Evolutionary conservation across 2,797 vertebrate genomes (phyloP).

Genomic region (Melanotaenia trifasciata): DNA sequence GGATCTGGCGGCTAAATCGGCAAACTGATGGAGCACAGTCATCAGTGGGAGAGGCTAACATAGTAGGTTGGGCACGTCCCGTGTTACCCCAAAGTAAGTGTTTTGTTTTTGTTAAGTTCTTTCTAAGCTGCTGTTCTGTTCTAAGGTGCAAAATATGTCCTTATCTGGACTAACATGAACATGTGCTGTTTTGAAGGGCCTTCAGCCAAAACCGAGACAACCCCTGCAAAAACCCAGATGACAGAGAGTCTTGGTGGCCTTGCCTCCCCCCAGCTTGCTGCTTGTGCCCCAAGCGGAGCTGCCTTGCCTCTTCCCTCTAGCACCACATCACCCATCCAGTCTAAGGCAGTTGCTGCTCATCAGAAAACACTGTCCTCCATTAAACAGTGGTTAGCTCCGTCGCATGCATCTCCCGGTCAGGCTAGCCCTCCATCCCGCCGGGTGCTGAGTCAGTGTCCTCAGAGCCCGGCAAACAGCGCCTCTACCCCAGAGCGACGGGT

Average conservation of each 20-base stretch:
- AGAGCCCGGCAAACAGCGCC: conserved; percentile 63
- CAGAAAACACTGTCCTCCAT: conserved; percentile 82
- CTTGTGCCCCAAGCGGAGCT: conserved; percentile 87
- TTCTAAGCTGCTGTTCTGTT: not conserved
- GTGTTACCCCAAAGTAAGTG: conserved; percentile 71
- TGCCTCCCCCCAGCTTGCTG: conserved; percentile 86
- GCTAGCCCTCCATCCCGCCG: conserved; percentile 73
- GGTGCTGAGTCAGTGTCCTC: conserved; percentile 83
- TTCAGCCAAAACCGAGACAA: conserved; percentile 61
- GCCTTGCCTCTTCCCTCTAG: conserved; percentile 90
- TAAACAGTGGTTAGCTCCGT: conserved; percentile 87
- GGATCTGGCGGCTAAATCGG: conserved; percentile 90
- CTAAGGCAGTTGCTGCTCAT: conserved; percentile 50
- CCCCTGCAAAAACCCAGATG: conserved; percentile 85
- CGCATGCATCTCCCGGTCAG: conserved; percentile 65
- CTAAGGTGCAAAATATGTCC: conserved; percentile 6
- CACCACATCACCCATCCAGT: conserved; percentile 76
- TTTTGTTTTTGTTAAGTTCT: not conserved
- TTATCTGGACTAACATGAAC: conserved; percentile 13
- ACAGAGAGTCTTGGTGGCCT: conserved; percentile 62
- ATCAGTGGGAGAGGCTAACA: conserved; percentile 71
- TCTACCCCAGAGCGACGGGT: conserved; percentile 84
- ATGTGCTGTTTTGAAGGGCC: conserved; percentile 53
- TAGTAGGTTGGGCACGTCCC: conserved; percentile 88
- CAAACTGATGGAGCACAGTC: conserved; percentile 70